Evolutionary conservation across 2,888 invertebrate species (phyloP).

Genomic region (Dorcus hopei): DNA sequence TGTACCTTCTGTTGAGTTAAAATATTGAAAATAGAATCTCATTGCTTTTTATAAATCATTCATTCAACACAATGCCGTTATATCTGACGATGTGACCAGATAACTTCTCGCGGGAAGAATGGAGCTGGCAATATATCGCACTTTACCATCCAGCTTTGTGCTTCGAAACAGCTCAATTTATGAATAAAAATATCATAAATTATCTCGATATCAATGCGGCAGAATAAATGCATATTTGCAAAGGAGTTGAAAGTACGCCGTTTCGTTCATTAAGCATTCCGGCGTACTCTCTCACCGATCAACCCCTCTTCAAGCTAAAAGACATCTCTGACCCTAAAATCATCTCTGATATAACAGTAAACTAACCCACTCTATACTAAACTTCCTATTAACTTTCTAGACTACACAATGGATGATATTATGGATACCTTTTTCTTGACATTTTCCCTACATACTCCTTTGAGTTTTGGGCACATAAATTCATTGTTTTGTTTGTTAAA

Average conservation of each 20-base stretch:
- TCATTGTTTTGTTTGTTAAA: too few species aligned
- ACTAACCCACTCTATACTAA: neutral
- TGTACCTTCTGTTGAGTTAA: conserved; percentile 36
- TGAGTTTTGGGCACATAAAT: too few species aligned
- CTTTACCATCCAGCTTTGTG: conserved; percentile 33
- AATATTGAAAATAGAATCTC: conserved; percentile 41
- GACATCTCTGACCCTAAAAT: neutral
- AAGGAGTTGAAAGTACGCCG: conserved; percentile 18
- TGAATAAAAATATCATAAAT: conserved; percentile 47
- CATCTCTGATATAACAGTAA: neutral
- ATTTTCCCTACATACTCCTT: too few species aligned
- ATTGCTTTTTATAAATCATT: conserved; percentile 46
- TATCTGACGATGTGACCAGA: conserved; percentile 5
- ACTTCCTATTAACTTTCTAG: neutral
- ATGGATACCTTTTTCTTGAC: too few species aligned
- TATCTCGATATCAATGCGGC: conserved; percentile 40
- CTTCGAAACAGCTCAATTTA: conserved; percentile 43
- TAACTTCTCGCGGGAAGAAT: conserved; percentile 40
- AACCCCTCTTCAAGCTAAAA: neutral
- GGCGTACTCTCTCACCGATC: neutral
- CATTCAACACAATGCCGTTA: conserved; percentile 41
- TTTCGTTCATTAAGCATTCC: conserved; percentile 5
- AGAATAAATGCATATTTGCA: conserved; percentile 45
- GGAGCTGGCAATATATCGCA: conserved; percentile 39
- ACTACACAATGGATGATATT: neutral